Evolutionary conservation across 2,113 vertebrate species (phyloP).

Genomic region (Cyanoderma ruficeps): DNA sequence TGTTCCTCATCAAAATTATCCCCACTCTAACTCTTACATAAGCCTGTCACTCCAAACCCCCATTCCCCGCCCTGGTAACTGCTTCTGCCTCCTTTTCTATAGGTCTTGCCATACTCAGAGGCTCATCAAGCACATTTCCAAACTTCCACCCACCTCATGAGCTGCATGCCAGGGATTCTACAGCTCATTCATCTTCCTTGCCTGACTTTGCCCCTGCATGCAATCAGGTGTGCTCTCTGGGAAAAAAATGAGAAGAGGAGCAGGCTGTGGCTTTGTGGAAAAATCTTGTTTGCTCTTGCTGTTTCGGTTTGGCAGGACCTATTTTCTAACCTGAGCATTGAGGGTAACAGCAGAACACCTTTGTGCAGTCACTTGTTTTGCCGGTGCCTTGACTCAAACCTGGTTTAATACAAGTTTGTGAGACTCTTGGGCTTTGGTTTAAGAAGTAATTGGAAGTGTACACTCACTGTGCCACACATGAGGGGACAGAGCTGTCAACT

Average conservation of each 20-base stretch:
- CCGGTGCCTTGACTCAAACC: background rate
- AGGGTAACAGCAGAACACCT: background rate
- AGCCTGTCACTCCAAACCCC: background rate
- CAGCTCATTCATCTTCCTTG: background rate
- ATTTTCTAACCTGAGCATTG: background rate
- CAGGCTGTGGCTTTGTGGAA: background rate
- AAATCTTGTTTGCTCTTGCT: background rate
- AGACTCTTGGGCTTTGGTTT: background rate
- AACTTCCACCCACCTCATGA: conserved; percentile 19
- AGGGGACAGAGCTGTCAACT: background rate
- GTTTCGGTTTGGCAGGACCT: background rate
- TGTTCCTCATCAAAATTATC: background rate
- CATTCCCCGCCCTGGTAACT: background rate
- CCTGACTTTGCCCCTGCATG: background rate
- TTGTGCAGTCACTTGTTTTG: background rate
- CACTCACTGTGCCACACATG: background rate
- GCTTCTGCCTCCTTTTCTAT: background rate
- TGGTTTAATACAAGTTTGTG: background rate
- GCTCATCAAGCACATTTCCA: conserved; percentile 9
- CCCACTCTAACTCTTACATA: background rate
- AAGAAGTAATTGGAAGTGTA: background rate
- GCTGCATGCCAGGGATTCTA: background rate
- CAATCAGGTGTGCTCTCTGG: background rate
- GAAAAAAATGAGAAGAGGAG: background rate
- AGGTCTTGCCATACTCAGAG: background rate